A percentile compares a stretch with the other conserved stretches of the same genome.
Conservation (phyloP, 2,797 vertebrate genomes). For the Sorex maritimensis region DNA sequence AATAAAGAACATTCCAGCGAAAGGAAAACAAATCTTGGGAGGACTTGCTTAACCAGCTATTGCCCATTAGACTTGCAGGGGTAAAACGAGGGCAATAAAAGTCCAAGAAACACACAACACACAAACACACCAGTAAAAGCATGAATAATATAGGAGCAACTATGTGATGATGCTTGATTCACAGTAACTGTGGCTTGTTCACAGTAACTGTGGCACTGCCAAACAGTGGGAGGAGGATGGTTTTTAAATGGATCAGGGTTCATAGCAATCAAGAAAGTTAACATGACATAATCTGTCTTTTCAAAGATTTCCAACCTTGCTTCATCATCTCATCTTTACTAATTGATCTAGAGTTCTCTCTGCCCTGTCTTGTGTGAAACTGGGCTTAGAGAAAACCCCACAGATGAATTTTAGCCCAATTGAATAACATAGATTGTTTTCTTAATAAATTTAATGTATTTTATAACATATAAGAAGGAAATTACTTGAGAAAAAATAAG, state of each 20-base stretch:
- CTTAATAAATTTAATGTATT: neutral
- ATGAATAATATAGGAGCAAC: neutral
- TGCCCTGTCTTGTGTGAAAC: neutral
- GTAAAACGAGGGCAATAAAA: neutral
- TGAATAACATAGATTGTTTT: neutral
- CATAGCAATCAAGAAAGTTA: neutral
- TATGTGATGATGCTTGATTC: neutral
- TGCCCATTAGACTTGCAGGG: neutral
- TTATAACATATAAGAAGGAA: neutral
- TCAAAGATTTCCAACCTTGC: neutral
- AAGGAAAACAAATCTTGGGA: neutral
- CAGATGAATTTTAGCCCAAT: neutral
- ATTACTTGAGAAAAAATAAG: neutral
- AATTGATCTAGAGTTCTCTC: neutral
- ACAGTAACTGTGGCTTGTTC: neutral
- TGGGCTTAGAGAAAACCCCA: neutral
- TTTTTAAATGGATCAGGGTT: neutral
- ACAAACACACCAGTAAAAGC: neutral
- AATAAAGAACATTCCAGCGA: neutral
- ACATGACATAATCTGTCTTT: neutral
- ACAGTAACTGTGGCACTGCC: accelerated
- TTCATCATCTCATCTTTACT: neutral
- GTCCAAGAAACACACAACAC: neutral
- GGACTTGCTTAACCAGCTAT: neutral
- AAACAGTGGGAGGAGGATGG: accelerated